Conservation (phyloP, 2,888 invertebrate species). For the Nematopogon swammerdamellus region DNA sequence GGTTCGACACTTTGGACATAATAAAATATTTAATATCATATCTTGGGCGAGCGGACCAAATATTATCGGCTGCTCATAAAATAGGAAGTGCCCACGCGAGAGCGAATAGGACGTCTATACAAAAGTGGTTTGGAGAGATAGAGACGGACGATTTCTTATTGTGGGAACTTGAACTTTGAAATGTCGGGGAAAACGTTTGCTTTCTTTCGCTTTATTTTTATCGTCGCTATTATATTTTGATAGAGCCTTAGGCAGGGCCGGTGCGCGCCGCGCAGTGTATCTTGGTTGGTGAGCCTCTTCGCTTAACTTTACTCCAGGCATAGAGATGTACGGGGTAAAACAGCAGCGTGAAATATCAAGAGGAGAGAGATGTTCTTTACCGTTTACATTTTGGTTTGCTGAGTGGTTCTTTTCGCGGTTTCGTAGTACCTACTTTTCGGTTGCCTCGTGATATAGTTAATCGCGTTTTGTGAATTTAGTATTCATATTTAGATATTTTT, state of each 20-base stretch:
- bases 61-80: constrained; percentile 53
- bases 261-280: neutral
- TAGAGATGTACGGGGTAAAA: too few relatives aligned
- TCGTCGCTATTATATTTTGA: constrained; percentile 54
- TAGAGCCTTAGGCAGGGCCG: constrained; percentile 46
- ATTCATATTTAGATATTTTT: too few relatives aligned
- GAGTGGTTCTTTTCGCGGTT: too few relatives aligned
- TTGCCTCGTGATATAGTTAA: too few relatives aligned
- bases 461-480: too few relatives aligned
- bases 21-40: constrained; percentile 53
- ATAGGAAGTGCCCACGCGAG: constrained; percentile 36
- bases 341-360: too few relatives aligned
- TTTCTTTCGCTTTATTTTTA: constrained; percentile 54
- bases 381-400: too few relatives aligned
- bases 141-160: constrained; percentile 23
- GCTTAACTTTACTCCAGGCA: too few relatives aligned
- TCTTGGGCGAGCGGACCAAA: constrained; percentile 41
- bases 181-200: constrained; percentile 48
- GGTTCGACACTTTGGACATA: constrained; percentile 36
- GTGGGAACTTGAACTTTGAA: constrained; percentile 39
- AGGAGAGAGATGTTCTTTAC: too few relatives aligned
- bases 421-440: too few relatives aligned
- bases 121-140: neutral
- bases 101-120: constrained; percentile 30
- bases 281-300: too few relatives aligned